Evolutionary conservation across 2,888 invertebrate species (phyloP).

Genomic region (Drosophila tripunctata): DNA sequence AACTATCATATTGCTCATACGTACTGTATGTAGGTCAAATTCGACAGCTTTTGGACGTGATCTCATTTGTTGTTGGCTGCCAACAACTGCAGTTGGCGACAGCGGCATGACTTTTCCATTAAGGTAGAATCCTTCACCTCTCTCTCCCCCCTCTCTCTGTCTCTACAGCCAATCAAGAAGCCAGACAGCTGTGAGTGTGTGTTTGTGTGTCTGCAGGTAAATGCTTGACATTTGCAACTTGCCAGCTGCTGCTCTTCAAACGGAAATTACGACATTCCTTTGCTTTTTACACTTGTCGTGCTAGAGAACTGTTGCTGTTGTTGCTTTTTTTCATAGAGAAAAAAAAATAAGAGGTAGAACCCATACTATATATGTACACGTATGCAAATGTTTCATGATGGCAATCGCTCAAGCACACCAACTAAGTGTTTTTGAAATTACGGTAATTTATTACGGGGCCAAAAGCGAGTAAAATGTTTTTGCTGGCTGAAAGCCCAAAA

Average conservation of each 20-base stretch:
- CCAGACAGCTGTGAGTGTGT: conserved; percentile 33
- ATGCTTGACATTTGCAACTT: conserved; percentile 59
- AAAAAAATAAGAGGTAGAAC: conserved; percentile 40
- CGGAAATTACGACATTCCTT: conserved; percentile 70
- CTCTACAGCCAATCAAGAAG: conserved; percentile 62
- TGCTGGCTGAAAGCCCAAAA: conserved; percentile 13
- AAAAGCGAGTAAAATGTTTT: conserved; percentile 49
- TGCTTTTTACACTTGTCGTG: conserved; percentile 22
- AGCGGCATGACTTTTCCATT: conserved; percentile 66
- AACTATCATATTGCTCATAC: conserved; percentile 10
- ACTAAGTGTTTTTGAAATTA: conserved; percentile 75
- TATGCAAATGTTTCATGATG: conserved; percentile 47
- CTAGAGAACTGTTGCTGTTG: conserved; percentile 19
- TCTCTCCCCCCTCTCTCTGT: conserved; percentile 15
- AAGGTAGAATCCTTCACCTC: conserved; percentile 30
- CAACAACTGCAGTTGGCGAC: conserved; percentile 44
- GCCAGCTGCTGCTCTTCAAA: conserved; percentile 54
- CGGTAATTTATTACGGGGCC: conserved; percentile 71
- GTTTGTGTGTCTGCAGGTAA: conserved; percentile 6
- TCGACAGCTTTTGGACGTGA: conserved; percentile 8
- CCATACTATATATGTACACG: conserved; percentile 20
- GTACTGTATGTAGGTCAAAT: conserved; percentile 57
- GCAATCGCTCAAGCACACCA: conserved; percentile 48
- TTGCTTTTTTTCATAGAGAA: conserved; percentile 10
- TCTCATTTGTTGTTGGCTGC: conserved; percentile 7